Evolutionary conservation across 2,113 vertebrate genomes (phyloP).

Genomic region (Guaruba guarouba): DNA sequence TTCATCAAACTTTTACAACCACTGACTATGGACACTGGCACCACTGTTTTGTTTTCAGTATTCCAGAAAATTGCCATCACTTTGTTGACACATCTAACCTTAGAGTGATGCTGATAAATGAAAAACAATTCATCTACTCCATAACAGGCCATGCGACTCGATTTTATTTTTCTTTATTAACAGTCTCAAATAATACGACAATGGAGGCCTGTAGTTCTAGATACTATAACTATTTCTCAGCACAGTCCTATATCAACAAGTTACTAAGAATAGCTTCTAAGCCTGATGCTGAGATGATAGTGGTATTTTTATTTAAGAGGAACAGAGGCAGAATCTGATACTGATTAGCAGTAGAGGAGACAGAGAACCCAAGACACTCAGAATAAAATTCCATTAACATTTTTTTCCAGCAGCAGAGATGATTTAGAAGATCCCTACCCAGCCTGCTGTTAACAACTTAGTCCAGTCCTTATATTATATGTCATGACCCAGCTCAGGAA

Average conservation of each 20-base stretch:
- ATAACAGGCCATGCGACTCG: background rate
- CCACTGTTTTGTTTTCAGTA: background rate
- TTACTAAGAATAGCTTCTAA: background rate
- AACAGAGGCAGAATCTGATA: background rate
- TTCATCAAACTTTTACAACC: background rate
- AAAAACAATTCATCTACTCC: background rate
- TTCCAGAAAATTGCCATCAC: background rate
- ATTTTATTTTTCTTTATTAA: background rate
- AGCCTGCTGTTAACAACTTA: conserved; percentile 49
- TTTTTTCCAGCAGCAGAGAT: conserved; percentile 6
- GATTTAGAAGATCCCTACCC: conserved; percentile 17
- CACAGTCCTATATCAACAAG: background rate
- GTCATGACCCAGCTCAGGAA: conserved; percentile 17
- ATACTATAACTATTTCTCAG: background rate
- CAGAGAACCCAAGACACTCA: background rate
- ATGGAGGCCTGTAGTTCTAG: background rate
- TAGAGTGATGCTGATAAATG: background rate
- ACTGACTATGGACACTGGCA: background rate
- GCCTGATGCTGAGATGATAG: background rate
- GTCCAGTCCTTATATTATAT: background rate
- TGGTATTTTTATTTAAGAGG: background rate
- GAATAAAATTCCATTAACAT: background rate
- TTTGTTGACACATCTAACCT: background rate
- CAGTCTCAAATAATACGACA: background rate
- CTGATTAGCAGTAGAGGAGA: background rate